Percentiles rank a stretch among this genome's conserved stretches.
Conservation (phyloP, 2,113 vertebrate species). For the Heterocephalus glaber region DNA sequence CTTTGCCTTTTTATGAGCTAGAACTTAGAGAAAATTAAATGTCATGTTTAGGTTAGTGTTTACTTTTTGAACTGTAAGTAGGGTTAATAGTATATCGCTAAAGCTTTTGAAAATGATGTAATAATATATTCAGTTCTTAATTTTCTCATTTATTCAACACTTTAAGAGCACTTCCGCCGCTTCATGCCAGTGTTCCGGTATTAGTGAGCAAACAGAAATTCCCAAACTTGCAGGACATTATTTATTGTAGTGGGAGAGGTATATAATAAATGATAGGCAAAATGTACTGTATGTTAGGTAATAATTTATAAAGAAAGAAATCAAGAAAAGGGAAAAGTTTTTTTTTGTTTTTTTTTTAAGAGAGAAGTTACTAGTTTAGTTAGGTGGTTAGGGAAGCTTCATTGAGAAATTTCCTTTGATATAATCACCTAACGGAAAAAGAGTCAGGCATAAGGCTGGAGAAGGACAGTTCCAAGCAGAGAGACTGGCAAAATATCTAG, state of each 20-base stretch:
- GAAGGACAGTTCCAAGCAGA: background rate
- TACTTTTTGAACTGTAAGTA: background rate
- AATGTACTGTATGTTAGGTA: background rate
- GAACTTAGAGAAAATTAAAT: background rate
- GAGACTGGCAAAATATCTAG: background rate
- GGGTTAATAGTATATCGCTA: background rate
- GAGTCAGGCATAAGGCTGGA: background rate
- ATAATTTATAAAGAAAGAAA: background rate
- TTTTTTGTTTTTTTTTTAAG: background rate
- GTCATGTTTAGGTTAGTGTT: background rate
- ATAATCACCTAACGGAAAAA: background rate
- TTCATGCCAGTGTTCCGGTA: background rate
- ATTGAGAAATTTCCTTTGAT: background rate
- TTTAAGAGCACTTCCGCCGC: background rate
- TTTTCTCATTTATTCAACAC: background rate
- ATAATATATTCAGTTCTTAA: background rate
- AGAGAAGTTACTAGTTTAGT: background rate
- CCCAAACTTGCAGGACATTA: background rate
- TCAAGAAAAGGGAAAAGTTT: background rate
- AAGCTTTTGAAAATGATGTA: background rate
- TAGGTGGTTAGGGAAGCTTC: background rate
- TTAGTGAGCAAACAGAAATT: background rate
- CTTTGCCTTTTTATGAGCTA: background rate
- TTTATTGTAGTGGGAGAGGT: background rate
- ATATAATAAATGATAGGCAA: background rate